phyloP scores from a whole-genome alignment of 2,113 vertebrate genomes.

The Tautogolabrus adspersus region DNA sequence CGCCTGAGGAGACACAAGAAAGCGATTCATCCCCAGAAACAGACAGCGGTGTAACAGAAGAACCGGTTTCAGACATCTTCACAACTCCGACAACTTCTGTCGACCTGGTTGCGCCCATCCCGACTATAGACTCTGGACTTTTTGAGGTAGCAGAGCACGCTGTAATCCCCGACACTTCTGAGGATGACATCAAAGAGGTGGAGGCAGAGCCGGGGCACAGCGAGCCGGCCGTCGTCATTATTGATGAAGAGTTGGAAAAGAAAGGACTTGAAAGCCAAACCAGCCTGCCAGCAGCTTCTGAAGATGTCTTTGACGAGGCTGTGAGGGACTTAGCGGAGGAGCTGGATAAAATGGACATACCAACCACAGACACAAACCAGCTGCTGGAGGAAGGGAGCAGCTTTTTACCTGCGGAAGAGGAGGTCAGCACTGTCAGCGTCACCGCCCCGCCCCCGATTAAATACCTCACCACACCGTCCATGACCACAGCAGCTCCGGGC shows the following conservation, averaged over 20 bases:
- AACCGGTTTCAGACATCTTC: constrained; percentile 31
- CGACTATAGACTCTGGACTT: constrained; percentile 60
- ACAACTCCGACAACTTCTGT: constrained; percentile 19
- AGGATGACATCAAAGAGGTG: constrained; percentile 3
- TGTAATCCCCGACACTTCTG: constrained; percentile 13
- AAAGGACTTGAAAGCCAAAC: constrained; percentile 14
- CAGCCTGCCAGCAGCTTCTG: rapidly evolving
- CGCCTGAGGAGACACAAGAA: constrained; percentile 25
- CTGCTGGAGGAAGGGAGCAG: constrained; percentile 74
- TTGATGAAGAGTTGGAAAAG: constrained; percentile 56
- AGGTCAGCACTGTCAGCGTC: constrained; percentile 19
- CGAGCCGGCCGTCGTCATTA: constrained; percentile 23
- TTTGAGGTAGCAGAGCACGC: constrained; percentile 57
- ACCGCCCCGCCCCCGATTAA: constrained; percentile 77
- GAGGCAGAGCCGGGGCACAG: constrained; percentile 18
- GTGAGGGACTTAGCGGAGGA: constrained; percentile 67
- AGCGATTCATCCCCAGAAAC: constrained; percentile 30
- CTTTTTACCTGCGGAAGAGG: constrained; percentile 39
- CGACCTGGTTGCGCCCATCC: not conserved
- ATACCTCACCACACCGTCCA: constrained; percentile 86
- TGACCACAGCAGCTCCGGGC: constrained; percentile 82
- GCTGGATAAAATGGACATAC: constrained; percentile 34
- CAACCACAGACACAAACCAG: constrained; percentile 57
- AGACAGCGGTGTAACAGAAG: constrained; percentile 11
- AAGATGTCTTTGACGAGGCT: not conserved